phyloP scores from a whole-genome alignment of 2,113 vertebrate species.

The Hippopotamus amphibius region DNA sequence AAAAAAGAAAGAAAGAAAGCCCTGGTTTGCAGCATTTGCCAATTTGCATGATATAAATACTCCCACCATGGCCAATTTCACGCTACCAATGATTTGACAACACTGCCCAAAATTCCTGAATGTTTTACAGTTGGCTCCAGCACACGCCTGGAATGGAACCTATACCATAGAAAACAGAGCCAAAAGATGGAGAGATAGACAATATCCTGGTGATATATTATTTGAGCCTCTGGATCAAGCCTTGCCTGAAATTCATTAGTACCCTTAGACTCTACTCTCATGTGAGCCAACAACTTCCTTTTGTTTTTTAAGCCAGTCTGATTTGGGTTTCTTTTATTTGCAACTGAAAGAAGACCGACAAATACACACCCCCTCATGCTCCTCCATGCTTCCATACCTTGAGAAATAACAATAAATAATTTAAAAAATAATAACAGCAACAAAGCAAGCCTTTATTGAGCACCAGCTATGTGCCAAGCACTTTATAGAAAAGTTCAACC shows the following conservation, averaged over 20 bases:
- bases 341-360: not conserved
- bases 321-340: constrained; percentile 40
- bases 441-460: not conserved
- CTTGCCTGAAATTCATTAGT: constrained; percentile 37
- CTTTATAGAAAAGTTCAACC: not conserved
- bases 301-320: constrained; percentile 7
- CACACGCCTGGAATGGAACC: not conserved
- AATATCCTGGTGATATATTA: not conserved
- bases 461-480: not conserved
- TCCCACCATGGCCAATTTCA: constrained; percentile 19
- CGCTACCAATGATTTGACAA: constrained; percentile 48
- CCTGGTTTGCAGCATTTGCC: not conserved
- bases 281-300: not conserved
- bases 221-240: constrained; percentile 19
- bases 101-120: not conserved
- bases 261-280: not conserved
- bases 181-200: constrained; percentile 7
- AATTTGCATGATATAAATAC: constrained; percentile 56
- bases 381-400: not conserved
- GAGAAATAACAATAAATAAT: constrained; percentile 7
- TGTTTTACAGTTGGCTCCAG: not conserved
- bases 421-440: not conserved
- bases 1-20: not conserved
- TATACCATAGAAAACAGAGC: not conserved
- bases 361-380: not conserved